Evolutionary conservation across 1,140 invertebrate genomes (phyloP), one percentile per base, ranked within the genome.

Genomic region (Linepithema humile): DNA sequence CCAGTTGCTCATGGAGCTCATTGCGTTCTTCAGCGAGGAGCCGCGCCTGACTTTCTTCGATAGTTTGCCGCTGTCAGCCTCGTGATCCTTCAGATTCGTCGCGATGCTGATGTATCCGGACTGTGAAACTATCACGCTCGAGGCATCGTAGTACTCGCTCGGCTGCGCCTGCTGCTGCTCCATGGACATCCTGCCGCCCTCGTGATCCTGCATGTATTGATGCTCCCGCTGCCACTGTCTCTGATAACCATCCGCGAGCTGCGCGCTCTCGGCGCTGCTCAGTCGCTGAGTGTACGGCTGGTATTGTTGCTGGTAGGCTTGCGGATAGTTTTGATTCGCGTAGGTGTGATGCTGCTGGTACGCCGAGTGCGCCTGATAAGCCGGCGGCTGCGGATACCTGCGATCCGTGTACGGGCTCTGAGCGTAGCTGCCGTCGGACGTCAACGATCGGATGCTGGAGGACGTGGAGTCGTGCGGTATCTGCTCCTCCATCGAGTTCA

Each of bases 31-130:
- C 55, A 97, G 90, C 1, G 96, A 97, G 1, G 95, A 95, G n/a
- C 96, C 96, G 80, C 96, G 92, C 92, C 96, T 96, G 38, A 96
- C 95, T 91, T 97, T 97, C 93, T 97, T 97, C 3, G 91, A 87
- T 60, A 94, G 87, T 92, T 96, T 96, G 6, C 75, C 57, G 0
- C 72, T 75, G 67, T 94, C 91, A 85, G 96, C 95, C 89, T 96
- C 95, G 48, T 93, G 92, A 43, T 95, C 94, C 92, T 96, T 97
- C 26, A 96, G 94, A 90, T 97, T 96, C 23, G 96, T 94, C 3
- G 96, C 95, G 85, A 97, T 97, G 26, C 96, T 97, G 67, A 97
- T 96, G 90, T 97, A 97, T n/a, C 97, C 97, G 5, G 97, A 97
- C 90, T 97, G 96, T 0, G 97, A 97, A n/a, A 97, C 97, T 82